Conservation (phyloP, 2,888 invertebrate genomes). For the Agrotis ipsilon region DNA sequence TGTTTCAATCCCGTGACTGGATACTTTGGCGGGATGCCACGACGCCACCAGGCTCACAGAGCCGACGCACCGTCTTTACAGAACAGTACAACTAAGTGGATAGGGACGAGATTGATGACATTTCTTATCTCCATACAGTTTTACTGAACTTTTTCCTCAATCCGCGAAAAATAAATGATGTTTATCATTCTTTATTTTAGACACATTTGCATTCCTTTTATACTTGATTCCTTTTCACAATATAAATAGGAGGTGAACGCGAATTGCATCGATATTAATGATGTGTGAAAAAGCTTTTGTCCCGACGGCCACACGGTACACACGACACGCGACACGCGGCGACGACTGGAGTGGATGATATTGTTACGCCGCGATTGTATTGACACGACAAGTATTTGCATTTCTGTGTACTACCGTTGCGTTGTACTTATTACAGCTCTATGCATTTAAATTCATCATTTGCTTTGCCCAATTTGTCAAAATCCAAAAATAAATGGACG, state of each 20-base stretch:
- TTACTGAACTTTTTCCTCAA: slow-evolving; percentile 51
- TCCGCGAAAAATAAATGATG: slow-evolving; percentile 32
- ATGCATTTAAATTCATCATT: slow-evolving; percentile 6
- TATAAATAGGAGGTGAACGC: slow-evolving; percentile 33
- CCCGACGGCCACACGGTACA: not conserved
- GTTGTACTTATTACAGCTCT: slow-evolving; percentile 5
- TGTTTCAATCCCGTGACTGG: slow-evolving; percentile 39
- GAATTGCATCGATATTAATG: slow-evolving; percentile 48
- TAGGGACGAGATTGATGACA: slow-evolving; percentile 57
- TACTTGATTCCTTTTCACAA: slow-evolving; percentile 15
- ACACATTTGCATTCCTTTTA: slow-evolving; percentile 28
- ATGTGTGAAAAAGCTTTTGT: slow-evolving; percentile 51
- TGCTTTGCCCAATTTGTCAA: not conserved
- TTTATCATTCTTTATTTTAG: slow-evolving; percentile 48
- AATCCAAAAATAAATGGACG: not conserved
- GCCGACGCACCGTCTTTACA: slow-evolving; percentile 16
- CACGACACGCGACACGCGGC: not conserved
- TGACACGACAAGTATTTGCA: slow-evolving; percentile 50
- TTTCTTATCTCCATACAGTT: slow-evolving; percentile 55
- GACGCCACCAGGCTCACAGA: slow-evolving; percentile 14
- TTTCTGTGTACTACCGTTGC: slow-evolving; percentile 17
- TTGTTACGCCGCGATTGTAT: slow-evolving; percentile 48
- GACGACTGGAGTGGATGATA: slow-evolving; percentile 12
- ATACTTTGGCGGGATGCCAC: slow-evolving; percentile 44
- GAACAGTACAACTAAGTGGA: slow-evolving; percentile 54